Percentiles rank a stretch among this genome's conserved stretches.
Evolutionary conservation across 2,888 invertebrate species (phyloP).

Genomic region (Melieria crassipennis): DNA sequence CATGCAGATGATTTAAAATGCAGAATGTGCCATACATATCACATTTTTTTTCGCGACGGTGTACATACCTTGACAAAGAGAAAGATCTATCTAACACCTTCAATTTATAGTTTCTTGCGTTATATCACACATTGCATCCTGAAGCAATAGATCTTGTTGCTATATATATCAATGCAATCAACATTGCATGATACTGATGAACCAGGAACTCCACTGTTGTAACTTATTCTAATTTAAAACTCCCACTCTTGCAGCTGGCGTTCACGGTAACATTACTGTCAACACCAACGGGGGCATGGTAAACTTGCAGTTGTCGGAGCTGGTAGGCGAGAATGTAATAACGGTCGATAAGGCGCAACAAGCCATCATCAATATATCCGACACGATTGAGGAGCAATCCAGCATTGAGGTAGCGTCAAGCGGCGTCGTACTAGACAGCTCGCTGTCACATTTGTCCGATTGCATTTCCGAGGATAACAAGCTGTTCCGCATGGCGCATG

Average conservation of each 20-base stretch:
- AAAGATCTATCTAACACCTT: no score
- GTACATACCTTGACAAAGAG: no score
- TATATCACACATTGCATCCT: no score
- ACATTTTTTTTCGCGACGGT: no score
- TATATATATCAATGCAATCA: no score
- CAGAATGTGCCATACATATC: no score
- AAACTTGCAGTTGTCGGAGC: conserved; percentile 61
- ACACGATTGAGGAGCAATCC: conserved; percentile 56
- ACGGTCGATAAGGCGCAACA: conserved; percentile 51
- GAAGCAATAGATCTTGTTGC: no score
- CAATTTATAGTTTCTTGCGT: no score
- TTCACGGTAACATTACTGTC: conserved; percentile 61
- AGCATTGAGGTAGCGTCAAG: conserved; percentile 53
- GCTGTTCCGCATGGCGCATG: conserved; percentile 50
- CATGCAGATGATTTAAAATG: no score
- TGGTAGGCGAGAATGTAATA: conserved; percentile 57
- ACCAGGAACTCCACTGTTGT: no score
- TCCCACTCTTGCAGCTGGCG: conserved; percentile 52
- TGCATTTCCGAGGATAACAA: conserved; percentile 51
- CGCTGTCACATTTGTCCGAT: conserved; percentile 53
- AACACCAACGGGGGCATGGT: conserved; percentile 57
- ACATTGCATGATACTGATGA: no score
- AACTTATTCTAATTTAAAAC: no score
- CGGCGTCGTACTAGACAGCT: conserved; percentile 51
- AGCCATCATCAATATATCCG: conserved; percentile 60